Conservation (phyloP, 2,113 vertebrate species). For the Buteo buteo region DNA sequence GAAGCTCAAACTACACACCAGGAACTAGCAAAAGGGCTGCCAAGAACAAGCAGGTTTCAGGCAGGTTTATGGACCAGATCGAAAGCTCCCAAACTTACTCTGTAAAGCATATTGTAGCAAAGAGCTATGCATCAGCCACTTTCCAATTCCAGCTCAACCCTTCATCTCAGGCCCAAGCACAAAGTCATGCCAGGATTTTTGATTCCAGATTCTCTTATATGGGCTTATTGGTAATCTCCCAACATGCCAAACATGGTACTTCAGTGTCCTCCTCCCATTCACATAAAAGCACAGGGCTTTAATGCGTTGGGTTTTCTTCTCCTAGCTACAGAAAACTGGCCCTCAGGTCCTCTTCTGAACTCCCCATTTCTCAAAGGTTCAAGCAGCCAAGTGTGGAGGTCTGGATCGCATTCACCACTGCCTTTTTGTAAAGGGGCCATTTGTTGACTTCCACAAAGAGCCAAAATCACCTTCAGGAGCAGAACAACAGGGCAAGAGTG, state of each 20-base stretch:
- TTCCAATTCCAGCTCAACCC: not conserved
- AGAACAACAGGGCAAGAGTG: not conserved
- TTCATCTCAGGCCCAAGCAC: not conserved
- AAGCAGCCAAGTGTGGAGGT: not conserved
- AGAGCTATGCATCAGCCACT: not conserved
- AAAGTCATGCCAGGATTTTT: not conserved
- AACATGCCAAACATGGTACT: rapidly evolving
- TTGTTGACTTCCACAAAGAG: not conserved
- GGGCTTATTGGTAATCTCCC: not conserved
- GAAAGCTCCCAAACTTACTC: not conserved
- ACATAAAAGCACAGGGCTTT: not conserved
- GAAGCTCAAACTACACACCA: not conserved
- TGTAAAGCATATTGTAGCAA: not conserved
- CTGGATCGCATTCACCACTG: not conserved
- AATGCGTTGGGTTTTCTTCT: not conserved
- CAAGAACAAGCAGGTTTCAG: not conserved
- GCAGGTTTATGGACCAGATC: not conserved
- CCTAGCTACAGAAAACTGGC: not conserved
- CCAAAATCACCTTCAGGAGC: not conserved
- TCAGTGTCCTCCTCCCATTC: not conserved
- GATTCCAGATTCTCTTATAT: not conserved
- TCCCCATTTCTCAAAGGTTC: not conserved
- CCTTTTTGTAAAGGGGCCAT: not conserved
- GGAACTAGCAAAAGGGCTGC: not conserved
- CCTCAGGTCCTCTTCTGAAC: not conserved